A percentile compares a stretch with the other conserved stretches of the same genome.
phyloP scores from a whole-genome alignment of 2,797 vertebrate genomes.

The Hyperoplus immaculatus region DNA sequence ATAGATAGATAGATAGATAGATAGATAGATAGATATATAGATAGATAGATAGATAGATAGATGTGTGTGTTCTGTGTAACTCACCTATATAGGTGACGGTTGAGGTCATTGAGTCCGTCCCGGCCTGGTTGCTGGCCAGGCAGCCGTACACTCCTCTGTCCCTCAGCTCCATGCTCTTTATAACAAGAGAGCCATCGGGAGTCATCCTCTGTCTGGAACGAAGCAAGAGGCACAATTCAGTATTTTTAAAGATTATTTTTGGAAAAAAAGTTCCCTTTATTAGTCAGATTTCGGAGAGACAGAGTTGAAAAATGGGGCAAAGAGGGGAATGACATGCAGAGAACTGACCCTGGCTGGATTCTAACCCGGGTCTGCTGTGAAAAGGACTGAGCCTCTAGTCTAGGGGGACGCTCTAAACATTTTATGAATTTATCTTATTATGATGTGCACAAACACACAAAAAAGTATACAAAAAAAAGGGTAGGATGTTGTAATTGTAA shows the following conservation, averaged over 20 bases:
- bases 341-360: no score
- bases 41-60: neutral
- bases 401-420: no score
- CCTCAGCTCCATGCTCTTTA: conserved; percentile 86
- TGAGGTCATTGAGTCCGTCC: conserved; percentile 89
- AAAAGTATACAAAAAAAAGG: no score
- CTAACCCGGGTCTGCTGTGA: no score
- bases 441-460: no score
- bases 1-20: no score
- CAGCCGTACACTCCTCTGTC: conserved; percentile 95
- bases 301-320: neutral
- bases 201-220: conserved; percentile 88
- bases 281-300: no score
- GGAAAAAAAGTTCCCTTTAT: no score
- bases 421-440: no score
- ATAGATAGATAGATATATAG: no score
- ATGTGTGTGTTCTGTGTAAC: conserved; percentile 41
- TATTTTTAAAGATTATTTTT: neutral
- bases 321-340: neutral
- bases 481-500: no score
- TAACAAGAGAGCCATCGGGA: conserved; percentile 90
- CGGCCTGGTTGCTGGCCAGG: conserved; percentile 93
- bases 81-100: conserved; percentile 90
- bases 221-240: neutral
- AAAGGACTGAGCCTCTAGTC: no score